phyloP scores from a whole-genome alignment of 1,140 invertebrate genomes.

The Saccostrea echinata region DNA sequence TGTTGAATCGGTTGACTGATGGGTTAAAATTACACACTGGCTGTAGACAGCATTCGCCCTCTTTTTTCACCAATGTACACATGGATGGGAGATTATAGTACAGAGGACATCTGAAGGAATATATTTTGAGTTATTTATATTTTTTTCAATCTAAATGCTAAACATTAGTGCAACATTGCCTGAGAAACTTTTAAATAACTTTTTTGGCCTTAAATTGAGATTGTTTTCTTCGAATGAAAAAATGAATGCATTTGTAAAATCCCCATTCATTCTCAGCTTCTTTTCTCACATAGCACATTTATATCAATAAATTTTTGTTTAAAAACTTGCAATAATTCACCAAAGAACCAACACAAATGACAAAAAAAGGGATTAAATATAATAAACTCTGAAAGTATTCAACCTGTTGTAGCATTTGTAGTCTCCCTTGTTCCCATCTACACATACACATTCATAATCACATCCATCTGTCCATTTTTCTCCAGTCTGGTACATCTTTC shows the following conservation, averaged over 20 bases:
- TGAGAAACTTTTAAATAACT: no score
- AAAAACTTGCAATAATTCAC: not conserved
- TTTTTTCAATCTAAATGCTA: no score
- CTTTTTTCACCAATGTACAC: constrained; percentile 68
- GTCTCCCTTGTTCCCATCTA: constrained; percentile 58
- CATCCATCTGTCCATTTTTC: constrained; percentile 66
- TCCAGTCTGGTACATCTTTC: constrained; percentile 58
- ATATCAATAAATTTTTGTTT: not conserved
- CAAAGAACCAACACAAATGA: not conserved
- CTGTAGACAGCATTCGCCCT: constrained; percentile 69
- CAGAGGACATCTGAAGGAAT: constrained; percentile 69
- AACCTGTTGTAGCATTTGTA: constrained; percentile 65
- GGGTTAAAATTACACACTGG: constrained; percentile 72
- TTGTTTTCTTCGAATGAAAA: no score
- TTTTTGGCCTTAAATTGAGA: no score
- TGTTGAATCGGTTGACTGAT: constrained; percentile 49
- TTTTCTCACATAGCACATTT: not conserved
- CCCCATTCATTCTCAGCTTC: not conserved
- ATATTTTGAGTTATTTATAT: not conserved
- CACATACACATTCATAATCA: constrained; percentile 67
- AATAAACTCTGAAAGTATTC: not conserved
- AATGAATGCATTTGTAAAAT: no score
- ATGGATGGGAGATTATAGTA: constrained; percentile 72
- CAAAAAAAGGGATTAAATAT: not conserved
- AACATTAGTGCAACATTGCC: no score